These are phyloP conservation scores for Ridgeia piscesae DNA, from an alignment of 1,140 invertebrate species.

Conservation along the genomic window DNA sequence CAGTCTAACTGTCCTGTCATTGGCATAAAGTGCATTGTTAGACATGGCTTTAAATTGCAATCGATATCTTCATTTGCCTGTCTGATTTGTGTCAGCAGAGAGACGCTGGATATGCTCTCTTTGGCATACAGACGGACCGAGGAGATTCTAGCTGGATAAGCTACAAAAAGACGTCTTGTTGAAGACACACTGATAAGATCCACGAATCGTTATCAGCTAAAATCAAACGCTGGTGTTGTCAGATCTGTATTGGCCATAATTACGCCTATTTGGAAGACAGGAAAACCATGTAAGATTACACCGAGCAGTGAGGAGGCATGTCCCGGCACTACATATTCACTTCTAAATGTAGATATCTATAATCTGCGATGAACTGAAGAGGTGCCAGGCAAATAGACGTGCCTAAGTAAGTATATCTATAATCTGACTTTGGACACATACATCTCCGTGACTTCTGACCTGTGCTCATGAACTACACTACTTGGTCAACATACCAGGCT, in stretches of 20 bases:
- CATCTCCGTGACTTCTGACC: background rate
- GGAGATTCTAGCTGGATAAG: background rate
- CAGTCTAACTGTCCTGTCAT: background rate
- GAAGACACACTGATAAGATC: background rate
- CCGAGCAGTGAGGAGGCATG: background rate
- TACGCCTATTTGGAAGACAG: background rate
- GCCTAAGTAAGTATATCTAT: background rate
- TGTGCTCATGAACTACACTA: no score
- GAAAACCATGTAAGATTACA: constrained; percentile 6
- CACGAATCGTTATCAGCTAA: background rate
- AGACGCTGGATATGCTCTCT: background rate
- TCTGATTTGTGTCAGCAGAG: background rate
- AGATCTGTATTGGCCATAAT: background rate
- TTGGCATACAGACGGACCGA: background rate
- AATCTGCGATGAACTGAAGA: background rate
- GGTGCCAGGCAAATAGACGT: background rate
- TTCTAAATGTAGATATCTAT: constrained; percentile 1
- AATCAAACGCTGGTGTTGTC: background rate
- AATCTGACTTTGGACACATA: background rate
- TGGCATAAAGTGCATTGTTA: background rate
- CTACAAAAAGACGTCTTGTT: constrained; percentile 1
- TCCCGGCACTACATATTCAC: background rate
- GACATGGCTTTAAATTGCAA: constrained; percentile 5
- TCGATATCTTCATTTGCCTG: background rate
- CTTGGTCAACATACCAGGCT: background rate